These are phyloP conservation scores for Odocoileus hemionus DNA, from an alignment of 2,113 vertebrate species.

Conservation along the genomic window DNA sequence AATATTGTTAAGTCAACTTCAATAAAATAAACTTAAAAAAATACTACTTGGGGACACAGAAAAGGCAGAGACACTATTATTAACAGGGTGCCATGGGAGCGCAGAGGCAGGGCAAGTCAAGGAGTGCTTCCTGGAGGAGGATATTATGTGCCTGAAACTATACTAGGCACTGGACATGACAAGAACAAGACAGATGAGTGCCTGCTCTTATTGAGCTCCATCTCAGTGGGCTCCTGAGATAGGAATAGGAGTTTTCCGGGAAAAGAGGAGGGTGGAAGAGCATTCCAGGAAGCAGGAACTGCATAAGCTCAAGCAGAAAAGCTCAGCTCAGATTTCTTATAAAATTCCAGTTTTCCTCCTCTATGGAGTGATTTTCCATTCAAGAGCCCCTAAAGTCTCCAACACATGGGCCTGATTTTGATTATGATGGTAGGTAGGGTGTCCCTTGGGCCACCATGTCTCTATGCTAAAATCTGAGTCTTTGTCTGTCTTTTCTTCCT, in stretches of 20 bases:
- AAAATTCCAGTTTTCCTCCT: not conserved
- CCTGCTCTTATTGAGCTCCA: not conserved
- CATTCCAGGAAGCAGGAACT: not conserved
- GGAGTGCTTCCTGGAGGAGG: not conserved
- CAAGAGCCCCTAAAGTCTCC: not conserved
- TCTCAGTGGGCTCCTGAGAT: not conserved
- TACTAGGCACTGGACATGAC: not conserved
- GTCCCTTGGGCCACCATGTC: not conserved
- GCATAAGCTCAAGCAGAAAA: not conserved
- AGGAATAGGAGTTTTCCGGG: not conserved
- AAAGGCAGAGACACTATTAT: not conserved
- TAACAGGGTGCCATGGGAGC: not conserved
- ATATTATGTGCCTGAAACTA: not conserved
- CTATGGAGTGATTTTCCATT: not conserved
- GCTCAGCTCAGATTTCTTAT: not conserved
- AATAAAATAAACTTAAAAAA: not conserved
- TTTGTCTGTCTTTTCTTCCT: not conserved
- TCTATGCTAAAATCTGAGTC: not conserved
- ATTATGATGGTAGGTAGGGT: not conserved
- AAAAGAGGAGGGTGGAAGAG: not conserved
- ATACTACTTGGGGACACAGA: not conserved
- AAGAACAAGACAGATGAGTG: not conserved
- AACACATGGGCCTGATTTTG: not conserved
- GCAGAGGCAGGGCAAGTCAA: not conserved
- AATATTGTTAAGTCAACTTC: not conserved